Conservation (phyloP, 2,113 vertebrate species). For the Platycercus adscitus region DNA sequence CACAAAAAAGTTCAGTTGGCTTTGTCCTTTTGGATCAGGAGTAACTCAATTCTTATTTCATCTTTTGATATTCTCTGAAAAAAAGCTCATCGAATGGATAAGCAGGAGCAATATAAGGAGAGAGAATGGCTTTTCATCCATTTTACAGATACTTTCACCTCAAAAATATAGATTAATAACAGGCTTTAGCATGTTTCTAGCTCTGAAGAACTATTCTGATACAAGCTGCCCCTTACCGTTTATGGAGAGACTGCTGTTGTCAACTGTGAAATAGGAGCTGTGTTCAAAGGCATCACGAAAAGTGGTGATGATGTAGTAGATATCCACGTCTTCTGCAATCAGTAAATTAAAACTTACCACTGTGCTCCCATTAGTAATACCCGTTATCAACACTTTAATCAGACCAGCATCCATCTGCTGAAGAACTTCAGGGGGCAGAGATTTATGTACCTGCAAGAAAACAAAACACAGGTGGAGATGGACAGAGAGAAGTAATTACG, state of each 20-base stretch:
- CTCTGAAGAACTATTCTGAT: background rate
- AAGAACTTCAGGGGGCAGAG: slow-evolving; percentile 60
- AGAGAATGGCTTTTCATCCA: background rate
- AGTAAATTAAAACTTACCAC: slow-evolving; percentile 78
- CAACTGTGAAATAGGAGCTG: slow-evolving; percentile 68
- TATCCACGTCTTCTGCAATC: slow-evolving; percentile 46
- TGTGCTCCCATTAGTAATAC: slow-evolving; percentile 77
- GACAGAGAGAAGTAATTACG: background rate
- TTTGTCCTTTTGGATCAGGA: background rate
- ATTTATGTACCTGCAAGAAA: slow-evolving; percentile 72
- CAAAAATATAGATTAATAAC: background rate
- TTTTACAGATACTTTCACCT: background rate
- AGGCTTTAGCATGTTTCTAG: background rate
- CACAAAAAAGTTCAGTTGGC: background rate
- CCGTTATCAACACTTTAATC: slow-evolving; percentile 73
- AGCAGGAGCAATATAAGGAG: background rate
- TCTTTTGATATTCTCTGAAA: background rate
- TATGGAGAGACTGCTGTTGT: slow-evolving; percentile 65
- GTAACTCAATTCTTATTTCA: background rate
- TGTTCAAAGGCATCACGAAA: slow-evolving; percentile 76
- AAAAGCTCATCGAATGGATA: background rate
- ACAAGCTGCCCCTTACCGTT: slow-evolving; percentile 62
- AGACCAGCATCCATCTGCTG: slow-evolving; percentile 68
- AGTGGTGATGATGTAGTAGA: slow-evolving; percentile 43
- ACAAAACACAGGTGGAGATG: background rate